phyloP scores from a whole-genome alignment of 2,113 vertebrate species.

The Osmerus mordax region DNA sequence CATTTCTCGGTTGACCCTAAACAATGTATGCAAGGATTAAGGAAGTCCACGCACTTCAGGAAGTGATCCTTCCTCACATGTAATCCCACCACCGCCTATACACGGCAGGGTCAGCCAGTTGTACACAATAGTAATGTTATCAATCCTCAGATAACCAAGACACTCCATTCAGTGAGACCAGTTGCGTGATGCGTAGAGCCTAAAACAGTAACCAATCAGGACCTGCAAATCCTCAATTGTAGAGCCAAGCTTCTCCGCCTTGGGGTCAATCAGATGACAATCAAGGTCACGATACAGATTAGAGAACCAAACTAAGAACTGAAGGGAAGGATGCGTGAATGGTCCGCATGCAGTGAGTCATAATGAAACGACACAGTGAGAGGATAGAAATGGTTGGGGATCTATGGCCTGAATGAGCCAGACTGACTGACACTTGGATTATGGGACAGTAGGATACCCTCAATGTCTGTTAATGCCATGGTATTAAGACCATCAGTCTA shows the following conservation, averaged over 20 bases:
- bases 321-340: constrained; percentile 43
- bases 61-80: constrained; percentile 27
- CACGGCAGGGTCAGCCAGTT: neutral
- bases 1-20: neutral
- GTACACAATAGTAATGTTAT: neutral
- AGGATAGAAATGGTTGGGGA: constrained; percentile 25
- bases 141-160: neutral
- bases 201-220: constrained; percentile 11
- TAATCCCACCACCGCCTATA: neutral
- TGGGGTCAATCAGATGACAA: constrained; percentile 13
- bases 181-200: neutral
- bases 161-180: no score
- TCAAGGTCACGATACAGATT: constrained; percentile 51
- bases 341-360: constrained; percentile 24
- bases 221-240: constrained; percentile 20
- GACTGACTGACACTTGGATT: constrained; percentile 33
- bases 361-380: constrained; percentile 12
- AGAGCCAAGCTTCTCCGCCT: constrained; percentile 34
- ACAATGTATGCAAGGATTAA: constrained; percentile 18
- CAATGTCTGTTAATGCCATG: constrained; percentile 31
- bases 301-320: constrained; percentile 22
- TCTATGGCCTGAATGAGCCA: constrained; percentile 29
- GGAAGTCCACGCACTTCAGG: neutral
- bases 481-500: constrained; percentile 24
- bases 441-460: neutral